Evolutionary conservation across 2,113 vertebrate species (phyloP).

Genomic region (Capreolus pygargus): DNA sequence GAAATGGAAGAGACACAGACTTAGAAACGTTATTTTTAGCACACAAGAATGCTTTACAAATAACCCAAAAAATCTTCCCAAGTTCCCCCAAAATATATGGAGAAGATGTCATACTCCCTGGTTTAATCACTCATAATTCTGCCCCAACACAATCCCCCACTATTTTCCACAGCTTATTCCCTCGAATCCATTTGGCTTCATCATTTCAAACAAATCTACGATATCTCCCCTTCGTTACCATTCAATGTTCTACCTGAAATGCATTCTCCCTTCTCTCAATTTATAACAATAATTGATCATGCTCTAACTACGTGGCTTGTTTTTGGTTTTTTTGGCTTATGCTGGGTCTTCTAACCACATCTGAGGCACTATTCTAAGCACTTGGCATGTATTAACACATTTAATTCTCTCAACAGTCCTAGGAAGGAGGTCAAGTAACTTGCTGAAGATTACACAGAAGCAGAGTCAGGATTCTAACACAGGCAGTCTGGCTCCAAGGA

Average conservation of each 20-base stretch:
- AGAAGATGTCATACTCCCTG: background rate
- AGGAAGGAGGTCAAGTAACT: background rate
- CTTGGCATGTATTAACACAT: background rate
- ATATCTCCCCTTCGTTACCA: background rate
- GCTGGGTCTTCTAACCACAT: background rate
- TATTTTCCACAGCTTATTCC: background rate
- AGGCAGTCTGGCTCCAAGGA: background rate
- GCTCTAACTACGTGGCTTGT: background rate
- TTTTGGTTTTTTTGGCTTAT: background rate
- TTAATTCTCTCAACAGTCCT: background rate
- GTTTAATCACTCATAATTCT: background rate
- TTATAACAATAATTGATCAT: background rate
- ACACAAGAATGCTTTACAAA: background rate
- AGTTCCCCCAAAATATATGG: background rate
- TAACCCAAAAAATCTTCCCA: background rate
- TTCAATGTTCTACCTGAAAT: background rate
- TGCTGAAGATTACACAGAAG: background rate
- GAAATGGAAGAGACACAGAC: constrained; percentile 3
- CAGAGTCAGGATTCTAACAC: background rate
- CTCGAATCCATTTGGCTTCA: background rate
- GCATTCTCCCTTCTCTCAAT: background rate
- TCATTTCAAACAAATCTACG: background rate
- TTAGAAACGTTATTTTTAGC: background rate
- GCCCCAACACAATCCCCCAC: background rate
- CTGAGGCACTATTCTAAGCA: background rate